Conservation (phyloP, 2,888 invertebrate genomes). For the Drosophila quinaria region DNA sequence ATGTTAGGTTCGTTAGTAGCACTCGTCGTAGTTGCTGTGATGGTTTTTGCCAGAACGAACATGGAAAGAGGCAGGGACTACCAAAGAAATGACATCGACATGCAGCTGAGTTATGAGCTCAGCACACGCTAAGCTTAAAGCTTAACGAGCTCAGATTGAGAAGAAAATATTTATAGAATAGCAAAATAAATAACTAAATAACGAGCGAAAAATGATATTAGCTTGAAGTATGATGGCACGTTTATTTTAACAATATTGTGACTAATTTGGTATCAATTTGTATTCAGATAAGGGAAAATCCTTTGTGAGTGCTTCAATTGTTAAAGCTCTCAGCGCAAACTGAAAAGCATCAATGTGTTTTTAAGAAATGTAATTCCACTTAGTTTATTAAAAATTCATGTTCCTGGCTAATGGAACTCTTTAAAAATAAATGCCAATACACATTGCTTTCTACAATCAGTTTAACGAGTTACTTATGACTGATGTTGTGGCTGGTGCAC, state of each 20-base stretch:
- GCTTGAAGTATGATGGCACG: background rate
- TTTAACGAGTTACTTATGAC: slow-evolving; percentile 11
- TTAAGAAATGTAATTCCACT: too few relatives aligned
- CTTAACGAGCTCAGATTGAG: slow-evolving; percentile 11
- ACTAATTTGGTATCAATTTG: background rate
- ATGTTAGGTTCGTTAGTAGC: slow-evolving; percentile 55
- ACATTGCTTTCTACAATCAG: background rate
- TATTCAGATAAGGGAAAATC: background rate
- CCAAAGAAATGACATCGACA: slow-evolving; percentile 66
- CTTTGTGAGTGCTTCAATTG: background rate
- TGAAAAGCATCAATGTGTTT: background rate
- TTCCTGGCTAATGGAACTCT: background rate
- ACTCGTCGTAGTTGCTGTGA: slow-evolving; percentile 29
- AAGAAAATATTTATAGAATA: background rate
- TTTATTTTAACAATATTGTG: background rate
- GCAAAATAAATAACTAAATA: slow-evolving; percentile 3
- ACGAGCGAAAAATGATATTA: background rate
- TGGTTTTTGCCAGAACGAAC: slow-evolving; percentile 40
- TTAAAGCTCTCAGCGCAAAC: background rate
- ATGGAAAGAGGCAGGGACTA: slow-evolving; percentile 14
- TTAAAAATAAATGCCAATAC: background rate
- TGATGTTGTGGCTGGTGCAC: slow-evolving; percentile 14
- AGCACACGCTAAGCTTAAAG: slow-evolving; percentile 39
- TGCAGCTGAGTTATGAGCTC: slow-evolving; percentile 51
- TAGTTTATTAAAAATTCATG: background rate